Base-by-base conservation (phyloP, 1,140 invertebrate species). In the Muscidifurax raptorellus region DNA sequence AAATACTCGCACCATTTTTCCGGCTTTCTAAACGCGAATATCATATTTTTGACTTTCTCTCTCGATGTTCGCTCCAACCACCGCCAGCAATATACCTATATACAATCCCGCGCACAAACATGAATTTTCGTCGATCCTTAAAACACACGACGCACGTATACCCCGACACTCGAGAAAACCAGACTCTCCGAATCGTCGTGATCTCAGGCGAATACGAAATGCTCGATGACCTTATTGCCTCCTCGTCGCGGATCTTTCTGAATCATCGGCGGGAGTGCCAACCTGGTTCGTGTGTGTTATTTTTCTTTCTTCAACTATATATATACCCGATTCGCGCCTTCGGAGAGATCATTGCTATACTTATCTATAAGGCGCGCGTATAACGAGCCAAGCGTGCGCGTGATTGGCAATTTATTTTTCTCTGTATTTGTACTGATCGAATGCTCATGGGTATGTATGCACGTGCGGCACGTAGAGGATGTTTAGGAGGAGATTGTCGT, bases 1-100 rank as follows among this genome's bases (percentile, higher is more conserved):
- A n/a, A 32, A 5, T 32, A 2, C 32, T 32, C 32, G 32, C 32
- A 2, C 5, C 32, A 36, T 40, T 77, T 80, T 80, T 69, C 78
- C 59, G 59, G 36, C 78, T 80, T 80, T 80, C 78, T 80, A 67
- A 67, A 64, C 47, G 30, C 64, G 32, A 67, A 80, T 69, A 64
- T 78, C 22, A 30, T 78, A 30, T 69, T 69, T 69, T 67, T 67
- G 28, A 67, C 78, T 69, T 80, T 67, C 64, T 80, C 78, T 15
- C 59, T n/a, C n/a, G n/a, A n/a, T n/a, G 30, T 69, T 80, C 12
- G 28, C 10, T 25, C n/a, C 40, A 40, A 40, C 32, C 32, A 9
- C 27, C 27, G 12, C 10, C n/a, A 22, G 0, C 22, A 18, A 32
- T 25, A 5, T 30, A 32, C n/a, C n/a, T n/a, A n/a, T n/a, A n/a